phyloP scores from a whole-genome alignment of 2,113 vertebrate species.

The Cercopithecus mona region DNA sequence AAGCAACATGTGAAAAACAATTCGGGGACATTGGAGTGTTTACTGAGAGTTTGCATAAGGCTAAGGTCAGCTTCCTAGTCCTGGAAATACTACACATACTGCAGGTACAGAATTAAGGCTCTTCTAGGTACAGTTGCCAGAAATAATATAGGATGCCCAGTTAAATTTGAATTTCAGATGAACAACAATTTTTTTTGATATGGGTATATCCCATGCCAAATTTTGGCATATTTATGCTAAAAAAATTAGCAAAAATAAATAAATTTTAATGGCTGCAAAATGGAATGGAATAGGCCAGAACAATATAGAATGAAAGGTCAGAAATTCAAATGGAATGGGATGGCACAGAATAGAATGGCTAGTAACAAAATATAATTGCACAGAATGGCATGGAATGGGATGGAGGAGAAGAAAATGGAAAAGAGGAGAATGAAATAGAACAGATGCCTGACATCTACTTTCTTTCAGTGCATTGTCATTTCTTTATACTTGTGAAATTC shows the following conservation, averaged over 20 bases:
- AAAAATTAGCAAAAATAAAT: background rate
- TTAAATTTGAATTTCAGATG: conserved; percentile 5
- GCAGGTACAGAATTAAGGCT: background rate
- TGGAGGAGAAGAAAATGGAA: background rate
- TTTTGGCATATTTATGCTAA: background rate
- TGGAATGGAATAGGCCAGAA: background rate
- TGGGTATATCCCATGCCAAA: background rate
- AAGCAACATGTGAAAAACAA: background rate
- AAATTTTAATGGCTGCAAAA: too few relatives aligned
- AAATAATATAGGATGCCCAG: background rate
- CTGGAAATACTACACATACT: background rate
- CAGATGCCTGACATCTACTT: background rate
- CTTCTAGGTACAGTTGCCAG: background rate
- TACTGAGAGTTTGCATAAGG: background rate
- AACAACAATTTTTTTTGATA: background rate
- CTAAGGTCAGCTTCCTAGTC: background rate
- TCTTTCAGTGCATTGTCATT: background rate
- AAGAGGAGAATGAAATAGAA: background rate
- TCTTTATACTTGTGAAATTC: background rate
- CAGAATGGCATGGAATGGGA: background rate
- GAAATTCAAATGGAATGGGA: background rate
- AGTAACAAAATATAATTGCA: conserved; percentile 2
- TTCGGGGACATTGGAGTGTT: background rate
- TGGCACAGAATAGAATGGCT: background rate
- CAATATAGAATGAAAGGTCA: background rate